Conservation (phyloP, 2,113 vertebrate species). For the Casuarius casuarius region DNA sequence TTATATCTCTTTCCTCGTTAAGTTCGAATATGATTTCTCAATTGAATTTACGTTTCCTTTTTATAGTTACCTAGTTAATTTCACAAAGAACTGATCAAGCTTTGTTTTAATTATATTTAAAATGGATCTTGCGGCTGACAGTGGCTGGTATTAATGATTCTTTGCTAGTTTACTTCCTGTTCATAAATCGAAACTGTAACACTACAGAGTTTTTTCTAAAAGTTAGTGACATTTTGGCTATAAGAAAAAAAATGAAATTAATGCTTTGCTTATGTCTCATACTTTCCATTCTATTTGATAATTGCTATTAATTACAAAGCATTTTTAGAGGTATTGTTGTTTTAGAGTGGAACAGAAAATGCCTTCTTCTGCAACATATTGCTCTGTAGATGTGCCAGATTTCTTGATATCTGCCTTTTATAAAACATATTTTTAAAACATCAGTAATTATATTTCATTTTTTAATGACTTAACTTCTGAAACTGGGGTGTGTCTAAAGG, state of each 20-base stretch:
- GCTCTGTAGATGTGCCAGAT: background rate
- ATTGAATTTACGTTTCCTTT: background rate
- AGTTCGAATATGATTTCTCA: background rate
- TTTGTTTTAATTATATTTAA: background rate
- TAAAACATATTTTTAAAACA: background rate
- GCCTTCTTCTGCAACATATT: rapidly evolving
- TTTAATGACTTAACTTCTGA: background rate
- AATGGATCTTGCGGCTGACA: background rate
- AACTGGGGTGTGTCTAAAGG: background rate
- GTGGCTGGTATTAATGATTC: background rate
- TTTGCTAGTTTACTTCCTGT: background rate
- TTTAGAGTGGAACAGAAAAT: background rate
- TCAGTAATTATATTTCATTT: background rate
- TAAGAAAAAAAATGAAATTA: background rate
- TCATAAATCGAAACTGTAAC: background rate
- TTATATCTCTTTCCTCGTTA: rapidly evolving
- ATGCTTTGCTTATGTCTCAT: background rate
- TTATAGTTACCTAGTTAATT: background rate
- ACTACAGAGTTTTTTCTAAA: background rate
- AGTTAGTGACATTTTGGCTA: background rate
- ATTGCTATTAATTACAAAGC: background rate
- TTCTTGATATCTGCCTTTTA: background rate
- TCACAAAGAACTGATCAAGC: background rate
- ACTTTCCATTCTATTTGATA: background rate
- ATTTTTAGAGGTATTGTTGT: background rate